Conservation (phyloP, 2,888 invertebrate species). For the Eudasyphora cyanicolor region DNA sequence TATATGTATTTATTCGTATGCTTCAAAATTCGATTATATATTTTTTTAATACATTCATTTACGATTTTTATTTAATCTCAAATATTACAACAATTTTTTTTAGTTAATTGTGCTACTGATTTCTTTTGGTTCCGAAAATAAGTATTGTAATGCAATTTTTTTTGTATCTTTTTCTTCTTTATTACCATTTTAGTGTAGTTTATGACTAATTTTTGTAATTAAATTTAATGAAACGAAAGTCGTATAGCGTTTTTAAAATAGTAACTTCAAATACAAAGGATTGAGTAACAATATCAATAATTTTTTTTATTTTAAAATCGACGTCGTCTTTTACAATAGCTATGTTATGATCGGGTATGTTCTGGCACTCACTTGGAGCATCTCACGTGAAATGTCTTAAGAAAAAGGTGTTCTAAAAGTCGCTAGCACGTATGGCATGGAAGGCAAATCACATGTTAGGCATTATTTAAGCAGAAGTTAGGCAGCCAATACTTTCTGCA, state of each 20-base stretch:
- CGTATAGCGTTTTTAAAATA: constrained; percentile 6
- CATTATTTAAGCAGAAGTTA: no score
- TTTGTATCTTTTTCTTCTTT: constrained; percentile 1
- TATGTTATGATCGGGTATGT: no score
- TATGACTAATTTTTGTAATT: constrained; percentile 34
- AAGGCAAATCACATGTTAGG: no score
- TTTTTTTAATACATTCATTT: background rate
- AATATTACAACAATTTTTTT: background rate
- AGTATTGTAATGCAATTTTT: constrained; percentile 27
- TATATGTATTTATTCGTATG: background rate
- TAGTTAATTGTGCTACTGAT: constrained; percentile 17
- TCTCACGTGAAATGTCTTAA: no score
- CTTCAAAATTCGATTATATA: background rate
- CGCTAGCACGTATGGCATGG: no score
- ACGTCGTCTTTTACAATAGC: no score
- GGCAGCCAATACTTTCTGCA: no score
- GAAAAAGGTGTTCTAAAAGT: no score
- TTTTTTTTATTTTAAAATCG: no score
- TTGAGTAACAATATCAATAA: background rate
- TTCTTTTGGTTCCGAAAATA: constrained; percentile 8
- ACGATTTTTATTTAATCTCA: constrained; percentile 7
- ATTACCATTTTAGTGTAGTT: constrained; percentile 10
- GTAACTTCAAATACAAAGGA: background rate
- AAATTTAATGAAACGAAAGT: constrained; percentile 11
- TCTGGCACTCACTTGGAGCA: no score